phyloP scores from a whole-genome alignment of 2,113 vertebrate genomes.

The Ramphastos sulfuratus region DNA sequence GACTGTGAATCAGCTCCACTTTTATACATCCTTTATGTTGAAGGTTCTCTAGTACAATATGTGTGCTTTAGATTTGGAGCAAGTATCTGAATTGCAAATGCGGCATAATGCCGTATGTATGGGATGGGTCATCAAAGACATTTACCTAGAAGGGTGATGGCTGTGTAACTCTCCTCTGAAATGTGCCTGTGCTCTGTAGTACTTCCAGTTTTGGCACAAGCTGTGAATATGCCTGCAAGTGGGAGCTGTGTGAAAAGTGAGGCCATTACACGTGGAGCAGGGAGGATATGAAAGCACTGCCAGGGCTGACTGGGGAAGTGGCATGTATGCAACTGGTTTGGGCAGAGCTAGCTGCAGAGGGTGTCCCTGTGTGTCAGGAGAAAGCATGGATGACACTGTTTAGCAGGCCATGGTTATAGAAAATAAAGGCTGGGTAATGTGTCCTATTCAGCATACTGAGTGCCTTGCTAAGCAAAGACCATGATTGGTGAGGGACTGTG shows the following conservation, averaged over 20 bases:
- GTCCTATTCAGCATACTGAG: background rate
- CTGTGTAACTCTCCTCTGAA: constrained; percentile 1
- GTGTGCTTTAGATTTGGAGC: constrained; percentile 32
- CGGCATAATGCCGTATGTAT: background rate
- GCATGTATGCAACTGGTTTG: background rate
- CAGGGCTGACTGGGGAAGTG: background rate
- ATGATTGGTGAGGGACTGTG: background rate
- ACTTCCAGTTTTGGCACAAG: background rate
- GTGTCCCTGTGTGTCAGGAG: background rate
- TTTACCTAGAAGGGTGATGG: constrained; percentile 23
- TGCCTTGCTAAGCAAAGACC: background rate
- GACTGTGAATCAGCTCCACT: constrained; percentile 46
- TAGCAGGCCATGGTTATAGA: background rate
- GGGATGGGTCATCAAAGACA: background rate
- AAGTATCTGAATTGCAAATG: constrained; percentile 47
- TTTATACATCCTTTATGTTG: constrained; percentile 20
- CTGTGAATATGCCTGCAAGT: constrained; percentile 4
- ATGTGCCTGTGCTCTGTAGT: background rate
- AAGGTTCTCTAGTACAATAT: constrained; percentile 29
- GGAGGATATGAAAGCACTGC: background rate
- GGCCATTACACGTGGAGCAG: fast-evolving
- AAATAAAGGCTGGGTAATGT: background rate
- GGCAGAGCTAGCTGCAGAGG: background rate
- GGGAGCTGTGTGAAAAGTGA: background rate
- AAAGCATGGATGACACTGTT: background rate